Evolutionary conservation across 1,140 invertebrate species (phyloP), one percentile per base, ranked within the genome.

Genomic region (Anthonomus grandis): DNA sequence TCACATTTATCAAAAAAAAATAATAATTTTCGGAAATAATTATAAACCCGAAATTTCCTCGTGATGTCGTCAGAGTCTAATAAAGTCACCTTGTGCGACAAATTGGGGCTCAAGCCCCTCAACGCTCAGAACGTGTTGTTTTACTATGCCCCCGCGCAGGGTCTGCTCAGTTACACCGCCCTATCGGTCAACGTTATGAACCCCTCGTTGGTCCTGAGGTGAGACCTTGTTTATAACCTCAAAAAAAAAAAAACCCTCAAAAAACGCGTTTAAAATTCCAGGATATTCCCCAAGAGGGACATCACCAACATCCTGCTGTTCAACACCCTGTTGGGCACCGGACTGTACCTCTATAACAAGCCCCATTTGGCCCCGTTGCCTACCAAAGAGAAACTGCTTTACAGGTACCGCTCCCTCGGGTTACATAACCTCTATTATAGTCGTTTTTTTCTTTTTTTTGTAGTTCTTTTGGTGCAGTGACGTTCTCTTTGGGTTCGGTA

Each of bases 401-500:
- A 70, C 68, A 85, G 78, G 83, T 83, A 74, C 58, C n/a, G n/a
- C n/a, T 17, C 13, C 38, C 0, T 53, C 2, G 12, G 27, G 42
- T 21, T 56, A 62, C n/a, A 34, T 13, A 4, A n/a, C n/a, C n/a
- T 34, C 31, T 45, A 4, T 55, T n/a, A 34, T 5, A 41, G 21
- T 24, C 22, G 31, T 9, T 37, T 58, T 62, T 12, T 25, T 59
- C 34, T 62, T 46, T 38, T 25, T 39, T 24, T 74, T 75, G 39
- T 67, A 84, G 84, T 69, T 63, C 77, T n/a, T 79, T 83, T 59
- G 84, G 84, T 13, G 79, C 83, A 25, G 64, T 83, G 4, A 74
- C 87, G 13, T 81, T 89, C 65, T 86, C 83, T 48, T 81, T 89
- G 68, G 86, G 87, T 17, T 87, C 86, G 0, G 81, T 89, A 4